Percentiles rank a stretch among this genome's conserved stretches.
Evolutionary conservation across 1,140 invertebrate species (phyloP).

Genomic region (Sinonovacula constricta): DNA sequence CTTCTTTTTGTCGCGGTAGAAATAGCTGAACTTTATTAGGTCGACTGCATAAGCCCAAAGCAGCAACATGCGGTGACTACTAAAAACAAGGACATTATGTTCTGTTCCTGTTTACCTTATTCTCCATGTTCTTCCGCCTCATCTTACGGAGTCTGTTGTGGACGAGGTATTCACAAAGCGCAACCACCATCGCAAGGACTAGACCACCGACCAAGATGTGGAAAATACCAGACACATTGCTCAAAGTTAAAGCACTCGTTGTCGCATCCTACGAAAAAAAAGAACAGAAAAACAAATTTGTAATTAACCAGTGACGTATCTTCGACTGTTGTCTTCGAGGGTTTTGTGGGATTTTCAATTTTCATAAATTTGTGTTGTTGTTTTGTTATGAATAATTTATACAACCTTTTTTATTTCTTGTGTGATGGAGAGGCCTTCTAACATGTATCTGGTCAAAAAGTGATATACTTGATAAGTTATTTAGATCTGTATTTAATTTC

Average conservation of each 20-base stretch:
- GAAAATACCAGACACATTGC: conserved; percentile 99
- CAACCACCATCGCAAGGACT: conserved; percentile 91
- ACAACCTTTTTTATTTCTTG: no score
- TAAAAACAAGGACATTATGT: conserved; percentile 9
- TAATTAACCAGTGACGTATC: no score
- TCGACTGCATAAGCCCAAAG: background rate
- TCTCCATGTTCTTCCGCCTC: background rate
- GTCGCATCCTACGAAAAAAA: conserved; percentile 57
- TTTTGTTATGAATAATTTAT: no score
- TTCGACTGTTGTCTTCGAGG: no score
- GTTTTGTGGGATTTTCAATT: no score
- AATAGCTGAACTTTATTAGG: no score
- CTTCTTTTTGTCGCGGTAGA: no score
- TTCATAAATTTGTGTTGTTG: no score
- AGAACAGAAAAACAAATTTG: background rate
- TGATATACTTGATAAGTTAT: no score
- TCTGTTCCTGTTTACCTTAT: conserved; percentile 16
- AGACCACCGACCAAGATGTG: conserved; percentile 97
- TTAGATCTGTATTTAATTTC: no score
- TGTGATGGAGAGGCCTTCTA: no score
- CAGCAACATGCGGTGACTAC: background rate
- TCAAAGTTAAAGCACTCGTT: conserved; percentile 82
- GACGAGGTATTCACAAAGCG: conserved; percentile 89
- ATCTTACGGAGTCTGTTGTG: conserved; percentile 49
- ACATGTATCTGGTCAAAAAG: no score